phyloP scores from a whole-genome alignment of 2,113 vertebrate genomes.

The Emydura subglobosa region DNA sequence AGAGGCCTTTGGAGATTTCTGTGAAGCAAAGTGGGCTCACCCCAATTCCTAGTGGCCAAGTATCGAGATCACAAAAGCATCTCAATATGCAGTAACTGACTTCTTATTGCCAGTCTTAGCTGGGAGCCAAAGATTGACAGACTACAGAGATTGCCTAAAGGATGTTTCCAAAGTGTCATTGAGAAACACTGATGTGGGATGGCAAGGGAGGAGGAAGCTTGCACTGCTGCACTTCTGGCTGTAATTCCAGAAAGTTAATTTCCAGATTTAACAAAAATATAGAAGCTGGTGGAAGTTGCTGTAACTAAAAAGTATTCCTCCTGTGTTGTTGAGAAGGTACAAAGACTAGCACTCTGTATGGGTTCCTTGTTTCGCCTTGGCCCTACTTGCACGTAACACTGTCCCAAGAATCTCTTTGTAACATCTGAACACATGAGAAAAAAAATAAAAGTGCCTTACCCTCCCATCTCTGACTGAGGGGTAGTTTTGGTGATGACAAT shows the following conservation, averaged over 20 bases:
- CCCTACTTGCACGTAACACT: not conserved
- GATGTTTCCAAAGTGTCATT: not conserved
- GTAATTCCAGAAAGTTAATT: fast-evolving
- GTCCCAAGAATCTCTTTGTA: fast-evolving
- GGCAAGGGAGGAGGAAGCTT: fast-evolving
- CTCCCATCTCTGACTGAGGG: constrained; percentile 98
- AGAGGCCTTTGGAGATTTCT: not conserved
- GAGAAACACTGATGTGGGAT: not conserved
- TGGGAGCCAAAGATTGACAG: not conserved
- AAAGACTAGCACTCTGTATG: fast-evolving
- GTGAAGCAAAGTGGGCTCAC: not conserved
- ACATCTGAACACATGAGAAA: not conserved
- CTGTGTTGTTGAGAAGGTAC: not conserved
- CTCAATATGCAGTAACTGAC: not conserved
- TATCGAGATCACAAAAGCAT: not conserved
- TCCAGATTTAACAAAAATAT: not conserved
- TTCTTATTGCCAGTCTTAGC: not conserved
- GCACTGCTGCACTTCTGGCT: not conserved
- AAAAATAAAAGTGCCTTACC: constrained; percentile 77
- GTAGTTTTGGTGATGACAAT: constrained; percentile 99
- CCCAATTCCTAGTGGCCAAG: not conserved
- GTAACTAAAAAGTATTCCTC: not conserved
- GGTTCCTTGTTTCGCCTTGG: not conserved
- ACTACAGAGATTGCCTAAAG: not conserved
- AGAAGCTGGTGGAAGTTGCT: not conserved